These are phyloP conservation scores for Thalassophryne amazonica DNA, from an alignment of 2,797 vertebrate species.

Conservation along the genomic window DNA sequence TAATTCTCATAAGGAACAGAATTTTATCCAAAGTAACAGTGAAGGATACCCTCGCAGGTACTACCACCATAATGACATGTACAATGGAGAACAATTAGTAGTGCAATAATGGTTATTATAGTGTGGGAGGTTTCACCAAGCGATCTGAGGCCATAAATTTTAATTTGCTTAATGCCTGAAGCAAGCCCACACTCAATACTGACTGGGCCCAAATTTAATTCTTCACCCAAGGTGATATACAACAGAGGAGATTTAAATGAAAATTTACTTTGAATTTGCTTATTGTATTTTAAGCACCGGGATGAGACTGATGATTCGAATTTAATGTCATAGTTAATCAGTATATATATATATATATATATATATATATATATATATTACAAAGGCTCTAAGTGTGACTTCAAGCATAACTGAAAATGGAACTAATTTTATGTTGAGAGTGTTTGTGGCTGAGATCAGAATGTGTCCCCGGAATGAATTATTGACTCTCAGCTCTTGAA, in stretches of 20 bases:
- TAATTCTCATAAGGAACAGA: constrained; percentile 39
- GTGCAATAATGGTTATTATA: constrained; percentile 53
- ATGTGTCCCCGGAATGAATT: background rate
- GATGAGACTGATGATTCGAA: constrained; percentile 50
- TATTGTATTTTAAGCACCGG: constrained; percentile 49
- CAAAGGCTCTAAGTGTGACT: constrained; percentile 1
- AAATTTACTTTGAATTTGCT: constrained; percentile 45
- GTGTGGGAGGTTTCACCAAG: constrained; percentile 40
- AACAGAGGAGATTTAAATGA: constrained; percentile 61
- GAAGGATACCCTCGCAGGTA: constrained; percentile 46
- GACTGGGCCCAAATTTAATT: constrained; percentile 62
- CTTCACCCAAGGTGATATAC: constrained; percentile 53
- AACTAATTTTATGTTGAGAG: background rate
- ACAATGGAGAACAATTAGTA: constrained; percentile 61
- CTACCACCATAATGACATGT: constrained; percentile 37
- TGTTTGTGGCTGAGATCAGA: constrained; percentile 17
- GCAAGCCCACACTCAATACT: constrained; percentile 60
- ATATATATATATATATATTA: no score
- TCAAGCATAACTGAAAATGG: background rate
- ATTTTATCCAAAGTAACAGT: constrained; percentile 15
- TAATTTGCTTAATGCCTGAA: constrained; percentile 65
- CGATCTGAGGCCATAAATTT: constrained; percentile 57
- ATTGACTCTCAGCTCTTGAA: constrained; percentile 1
- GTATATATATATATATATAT: no score
- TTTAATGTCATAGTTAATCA: constrained; percentile 53